phyloP scores from a whole-genome alignment of 2,113 vertebrate genomes.

The Callithrix jacchus region DNA sequence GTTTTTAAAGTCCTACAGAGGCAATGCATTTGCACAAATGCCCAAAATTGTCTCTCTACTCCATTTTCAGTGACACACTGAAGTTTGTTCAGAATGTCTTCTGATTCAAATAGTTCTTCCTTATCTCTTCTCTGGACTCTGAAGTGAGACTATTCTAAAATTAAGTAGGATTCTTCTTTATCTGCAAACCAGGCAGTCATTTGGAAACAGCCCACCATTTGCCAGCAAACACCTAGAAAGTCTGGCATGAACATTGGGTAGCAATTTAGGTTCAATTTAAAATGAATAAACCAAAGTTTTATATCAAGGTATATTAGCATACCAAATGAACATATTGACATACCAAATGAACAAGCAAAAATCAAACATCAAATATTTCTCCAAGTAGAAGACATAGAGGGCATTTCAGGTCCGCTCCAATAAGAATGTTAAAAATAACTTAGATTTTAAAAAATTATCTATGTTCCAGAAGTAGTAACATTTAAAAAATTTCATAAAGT shows the following conservation, averaged over 20 bases:
- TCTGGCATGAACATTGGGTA: background rate
- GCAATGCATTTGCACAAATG: background rate
- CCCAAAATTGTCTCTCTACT: background rate
- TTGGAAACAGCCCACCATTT: background rate
- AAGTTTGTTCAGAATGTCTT: background rate
- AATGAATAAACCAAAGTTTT: background rate
- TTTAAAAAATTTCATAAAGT: constrained; percentile 14
- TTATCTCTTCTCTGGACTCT: background rate
- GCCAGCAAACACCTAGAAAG: background rate
- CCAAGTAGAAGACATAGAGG: background rate
- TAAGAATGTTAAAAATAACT: background rate
- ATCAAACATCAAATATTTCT: background rate
- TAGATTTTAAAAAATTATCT: background rate
- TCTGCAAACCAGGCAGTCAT: background rate
- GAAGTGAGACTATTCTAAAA: background rate
- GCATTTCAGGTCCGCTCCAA: background rate
- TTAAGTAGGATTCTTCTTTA: background rate
- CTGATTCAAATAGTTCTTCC: background rate
- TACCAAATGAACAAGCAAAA: background rate
- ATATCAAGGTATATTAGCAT: background rate
- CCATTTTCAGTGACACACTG: background rate
- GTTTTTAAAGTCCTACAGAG: background rate
- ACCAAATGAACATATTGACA: background rate
- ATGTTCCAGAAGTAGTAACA: background rate
- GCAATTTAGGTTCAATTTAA: background rate